Conservation (phyloP, 2,797 vertebrate genomes). For the Picus viridis region DNA sequence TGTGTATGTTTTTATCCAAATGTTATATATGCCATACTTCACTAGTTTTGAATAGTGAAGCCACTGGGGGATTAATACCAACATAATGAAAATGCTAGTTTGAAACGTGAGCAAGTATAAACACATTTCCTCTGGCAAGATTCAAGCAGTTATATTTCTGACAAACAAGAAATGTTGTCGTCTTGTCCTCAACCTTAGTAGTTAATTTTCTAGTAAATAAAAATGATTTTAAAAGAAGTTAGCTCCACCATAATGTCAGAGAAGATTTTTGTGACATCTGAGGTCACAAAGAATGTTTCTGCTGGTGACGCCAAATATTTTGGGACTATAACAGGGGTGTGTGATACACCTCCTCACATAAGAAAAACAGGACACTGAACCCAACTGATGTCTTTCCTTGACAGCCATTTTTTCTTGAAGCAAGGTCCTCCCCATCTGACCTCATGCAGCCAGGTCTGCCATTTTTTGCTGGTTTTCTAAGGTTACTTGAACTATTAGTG, state of each 20-base stretch:
- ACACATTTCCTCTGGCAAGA: not conserved
- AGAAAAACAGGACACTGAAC: not conserved
- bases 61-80: not conserved
- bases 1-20: not conserved
- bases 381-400: not conserved
- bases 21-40: not conserved
- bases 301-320: not conserved
- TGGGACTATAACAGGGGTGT: not conserved
- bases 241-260: not conserved
- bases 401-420: accelerated
- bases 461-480: not conserved
- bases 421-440: not conserved
- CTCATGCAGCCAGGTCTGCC: not conserved
- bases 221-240: not conserved
- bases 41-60: not conserved
- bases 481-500: not conserved
- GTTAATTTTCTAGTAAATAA: not conserved
- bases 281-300: not conserved
- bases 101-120: slow-evolving; percentile 1
- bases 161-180: not conserved
- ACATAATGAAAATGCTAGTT: not conserved
- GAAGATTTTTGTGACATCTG: not conserved
- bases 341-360: not conserved
- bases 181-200: not conserved
- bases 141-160: not conserved